Base-by-base conservation (phyloP, 1,140 invertebrate genomes). In the Holcopasites calliopsidis region DNA sequence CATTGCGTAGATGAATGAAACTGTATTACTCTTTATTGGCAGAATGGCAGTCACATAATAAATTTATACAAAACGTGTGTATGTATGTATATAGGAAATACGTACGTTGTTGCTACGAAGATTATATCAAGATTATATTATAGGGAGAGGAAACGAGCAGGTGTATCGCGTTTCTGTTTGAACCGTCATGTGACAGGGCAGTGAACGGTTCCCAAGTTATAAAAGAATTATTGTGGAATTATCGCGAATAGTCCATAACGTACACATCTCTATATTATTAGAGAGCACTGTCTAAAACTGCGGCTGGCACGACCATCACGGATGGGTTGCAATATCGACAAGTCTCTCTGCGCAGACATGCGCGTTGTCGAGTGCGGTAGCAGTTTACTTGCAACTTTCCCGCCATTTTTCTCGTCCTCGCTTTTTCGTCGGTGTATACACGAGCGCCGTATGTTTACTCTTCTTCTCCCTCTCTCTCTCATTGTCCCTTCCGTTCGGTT, bases 301-400 rank as follows among this genome's bases (percentile, higher is more conserved):
- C 49, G 44, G 73, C 61, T 69, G 69, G 49, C 73, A 69, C 40
- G 60, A 60, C 60, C 52, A 54, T 47, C 31, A 57, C 23, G 64
- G 70, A 77, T 54, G 77, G 72, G 62, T 71, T 64, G 71, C 58
- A 58, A 70, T 85, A 86, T 85, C 80, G 82, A 86, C 79, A 73
- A 79, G 66, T 75, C 58, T 68, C n/a, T n/a, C 52, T 70, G 66
- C 62, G 75, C 40, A 66, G 38, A 50, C 70, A 60, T 84, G 77
- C 82, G 82, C 80, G 18, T 23, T 68, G 44, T 26, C 54, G 21
- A 38, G 47, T 72, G 58, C 54, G n/a, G n/a, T n/a, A 40, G 26
- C 26, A 42, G 23, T 44, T 49, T 54, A 38, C 42, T 54, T 64
- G 31, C 31, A 57, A 80, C 76, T 84, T 86, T 86, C 80, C 77